These are phyloP conservation scores for Malurus alboscapulatus DNA, from an alignment of 2,113 vertebrate genomes.

Conservation along the genomic window DNA sequence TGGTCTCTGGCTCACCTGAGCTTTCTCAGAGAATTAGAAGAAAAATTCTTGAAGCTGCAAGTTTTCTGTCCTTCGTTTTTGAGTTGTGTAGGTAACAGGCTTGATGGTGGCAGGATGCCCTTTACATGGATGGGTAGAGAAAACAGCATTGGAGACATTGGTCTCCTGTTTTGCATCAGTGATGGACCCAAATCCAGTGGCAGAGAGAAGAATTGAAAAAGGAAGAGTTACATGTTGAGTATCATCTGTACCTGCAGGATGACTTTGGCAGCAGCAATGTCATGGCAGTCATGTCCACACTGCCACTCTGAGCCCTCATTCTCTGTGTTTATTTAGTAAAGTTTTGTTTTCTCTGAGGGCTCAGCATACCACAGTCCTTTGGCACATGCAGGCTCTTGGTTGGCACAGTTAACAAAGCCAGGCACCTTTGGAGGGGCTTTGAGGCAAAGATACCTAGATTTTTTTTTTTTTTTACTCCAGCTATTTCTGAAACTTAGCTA, in stretches of 20 bases:
- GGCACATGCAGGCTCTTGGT: accelerated
- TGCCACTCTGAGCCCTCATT: not conserved
- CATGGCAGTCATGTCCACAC: accelerated
- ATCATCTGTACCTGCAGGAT: not conserved
- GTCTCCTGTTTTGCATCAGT: not conserved
- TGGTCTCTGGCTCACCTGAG: not conserved
- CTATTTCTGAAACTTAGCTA: not conserved
- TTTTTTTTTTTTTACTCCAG: not conserved
- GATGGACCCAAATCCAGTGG: not conserved
- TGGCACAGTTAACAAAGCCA: not conserved
- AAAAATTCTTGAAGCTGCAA: not conserved
- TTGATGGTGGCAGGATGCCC: not conserved
- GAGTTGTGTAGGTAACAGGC: not conserved
- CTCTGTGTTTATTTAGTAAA: not conserved
- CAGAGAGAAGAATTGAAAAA: not conserved
- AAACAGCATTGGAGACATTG: accelerated
- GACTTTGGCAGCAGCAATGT: not conserved
- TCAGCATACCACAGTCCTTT: not conserved
- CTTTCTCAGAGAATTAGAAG: not conserved
- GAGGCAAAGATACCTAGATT: not conserved
- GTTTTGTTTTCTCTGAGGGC: not conserved
- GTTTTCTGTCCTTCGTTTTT: not conserved
- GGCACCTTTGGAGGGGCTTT: not conserved
- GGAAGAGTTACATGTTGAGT: not conserved
- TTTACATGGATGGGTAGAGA: not conserved